phyloP scores from a whole-genome alignment of 2,888 invertebrate genomes.

The Digitonthophagus gazella region DNA sequence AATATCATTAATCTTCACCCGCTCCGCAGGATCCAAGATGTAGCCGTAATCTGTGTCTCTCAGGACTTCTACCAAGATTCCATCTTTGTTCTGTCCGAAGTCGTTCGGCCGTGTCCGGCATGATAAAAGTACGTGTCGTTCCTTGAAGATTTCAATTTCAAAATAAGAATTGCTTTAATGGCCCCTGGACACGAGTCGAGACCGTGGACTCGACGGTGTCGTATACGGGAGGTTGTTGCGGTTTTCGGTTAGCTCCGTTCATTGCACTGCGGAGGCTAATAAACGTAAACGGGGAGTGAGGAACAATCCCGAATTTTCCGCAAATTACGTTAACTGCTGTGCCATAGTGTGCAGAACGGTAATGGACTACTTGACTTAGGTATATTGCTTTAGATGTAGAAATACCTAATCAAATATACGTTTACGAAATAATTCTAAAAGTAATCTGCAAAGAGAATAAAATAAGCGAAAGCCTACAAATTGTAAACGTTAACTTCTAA shows the following conservation, averaged over 20 bases:
- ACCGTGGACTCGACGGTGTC: neutral
- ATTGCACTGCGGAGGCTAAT: conserved; percentile 16
- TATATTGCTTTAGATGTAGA: neutral
- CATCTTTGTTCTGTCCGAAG: conserved; percentile 40
- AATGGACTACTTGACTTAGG: neutral
- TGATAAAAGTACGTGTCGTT: conserved; percentile 9
- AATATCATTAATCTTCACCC: conserved; percentile 47
- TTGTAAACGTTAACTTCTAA: too few species aligned
- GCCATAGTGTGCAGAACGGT: neutral
- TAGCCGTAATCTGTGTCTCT: conserved; percentile 49
- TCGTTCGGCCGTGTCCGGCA: conserved; percentile 29
- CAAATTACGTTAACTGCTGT: conserved; percentile 13
- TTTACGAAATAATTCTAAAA: neutral
- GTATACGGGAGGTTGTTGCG: conserved; percentile 1
- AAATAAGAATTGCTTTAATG: conserved; percentile 5
- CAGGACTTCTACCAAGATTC: conserved; percentile 44
- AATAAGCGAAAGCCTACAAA: too few species aligned
- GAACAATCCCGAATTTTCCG: conserved; percentile 10
- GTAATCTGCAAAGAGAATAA: too few species aligned
- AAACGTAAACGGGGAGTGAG: conserved; percentile 14
- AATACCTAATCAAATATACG: neutral
- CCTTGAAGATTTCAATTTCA: conserved; percentile 19
- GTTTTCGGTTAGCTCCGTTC: neutral
- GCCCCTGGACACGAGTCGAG: neutral
- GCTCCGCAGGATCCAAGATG: conserved; percentile 43